Conservation (phyloP, 2,113 vertebrate species). For the Neogobius melanostomus region DNA sequence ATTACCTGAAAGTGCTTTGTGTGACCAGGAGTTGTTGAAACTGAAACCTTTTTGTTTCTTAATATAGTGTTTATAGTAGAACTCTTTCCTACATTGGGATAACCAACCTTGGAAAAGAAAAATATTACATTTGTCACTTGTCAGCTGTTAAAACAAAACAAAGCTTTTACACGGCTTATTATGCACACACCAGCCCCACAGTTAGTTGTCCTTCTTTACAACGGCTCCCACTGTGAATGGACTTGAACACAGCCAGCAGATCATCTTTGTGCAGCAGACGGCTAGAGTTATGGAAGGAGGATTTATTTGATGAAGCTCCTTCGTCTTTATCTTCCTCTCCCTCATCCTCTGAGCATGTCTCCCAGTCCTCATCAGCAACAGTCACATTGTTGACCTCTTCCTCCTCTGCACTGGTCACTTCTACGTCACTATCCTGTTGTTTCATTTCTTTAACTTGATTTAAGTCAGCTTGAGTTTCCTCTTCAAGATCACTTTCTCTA, state of each 20-base stretch:
- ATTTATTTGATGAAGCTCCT: conserved; percentile 14
- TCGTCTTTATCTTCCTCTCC: conserved; percentile 43
- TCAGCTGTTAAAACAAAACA: background rate
- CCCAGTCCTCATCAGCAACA: conserved; percentile 83
- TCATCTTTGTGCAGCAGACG: conserved; percentile 85
- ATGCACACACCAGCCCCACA: conserved; percentile 88
- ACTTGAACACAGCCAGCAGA: conserved; percentile 83
- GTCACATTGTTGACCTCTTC: conserved; percentile 58
- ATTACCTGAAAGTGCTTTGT: conserved; percentile 98
- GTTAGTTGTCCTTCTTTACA: conserved; percentile 87
- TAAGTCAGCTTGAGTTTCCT: conserved; percentile 25
- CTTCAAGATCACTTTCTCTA: conserved; percentile 64
- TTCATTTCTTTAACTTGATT: conserved; percentile 9
- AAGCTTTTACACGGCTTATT: background rate
- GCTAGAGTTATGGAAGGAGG: conserved; percentile 79
- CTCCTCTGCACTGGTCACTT: conserved; percentile 41
- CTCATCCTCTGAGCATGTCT: conserved; percentile 87
- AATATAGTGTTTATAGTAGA: conserved; percentile 97
- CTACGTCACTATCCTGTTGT: background rate
- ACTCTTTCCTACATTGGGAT: conserved; percentile 98
- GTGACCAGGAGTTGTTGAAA: conserved; percentile 94
- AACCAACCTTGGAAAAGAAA: conserved; percentile 82
- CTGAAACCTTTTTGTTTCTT: conserved; percentile 94
- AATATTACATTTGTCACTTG: no score
- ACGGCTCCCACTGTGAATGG: conserved; percentile 76